Base-by-base conservation (phyloP, 1,140 invertebrate species). In the Archegozetes longisetosus region DNA sequence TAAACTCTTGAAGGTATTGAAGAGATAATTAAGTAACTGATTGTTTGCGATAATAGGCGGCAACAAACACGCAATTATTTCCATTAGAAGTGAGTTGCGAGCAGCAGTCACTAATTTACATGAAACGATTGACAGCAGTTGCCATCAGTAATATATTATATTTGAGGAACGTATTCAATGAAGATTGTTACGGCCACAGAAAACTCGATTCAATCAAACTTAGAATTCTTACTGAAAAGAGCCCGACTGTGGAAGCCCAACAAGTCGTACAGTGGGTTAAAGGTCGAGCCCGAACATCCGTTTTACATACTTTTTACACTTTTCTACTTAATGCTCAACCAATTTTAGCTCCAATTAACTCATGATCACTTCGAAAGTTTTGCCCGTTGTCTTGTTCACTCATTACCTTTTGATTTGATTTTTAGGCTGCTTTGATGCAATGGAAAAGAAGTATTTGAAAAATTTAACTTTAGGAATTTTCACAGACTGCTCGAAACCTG, bases 391-490 rank as follows among this genome's bases (percentile, higher is more conserved):
- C n/a, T n/a, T n/a, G n/a, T n/a, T n/a, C n/a, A n/a, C n/a, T n/a
- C n/a, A n/a, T n/a, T n/a, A n/a, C n/a, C n/a, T n/a, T n/a, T n/a
- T n/a, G n/a, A n/a, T n/a, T n/a, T n/a, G n/a, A 9, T 51, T 20
- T 20, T 22, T 9, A 51, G 50, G 50, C 50, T 20, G 20, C 20
- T 51, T 51, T 20, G 20, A 51, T 20, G 50, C 50, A 22, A 20
- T 51, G 24, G 50, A 51, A 20, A 20, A 26, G 50, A 51, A 51
- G 20, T 51, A 51, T 20, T n/a, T 51, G 50, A 51, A 51, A 51
- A 4, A 51, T 9, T n/a, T 51, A 13, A 26, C 24, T 9, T 22
- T 51, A 20, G 50, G 20, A 22, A 4, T 51, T n/a, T 25, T 51
- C 20, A 26, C 20, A 12, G 20, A 51, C n/a, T n/a, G 4, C 24